These are phyloP conservation scores for Ceratina japonica DNA, from an alignment of 1,140 invertebrate genomes.

Conservation along the genomic window DNA sequence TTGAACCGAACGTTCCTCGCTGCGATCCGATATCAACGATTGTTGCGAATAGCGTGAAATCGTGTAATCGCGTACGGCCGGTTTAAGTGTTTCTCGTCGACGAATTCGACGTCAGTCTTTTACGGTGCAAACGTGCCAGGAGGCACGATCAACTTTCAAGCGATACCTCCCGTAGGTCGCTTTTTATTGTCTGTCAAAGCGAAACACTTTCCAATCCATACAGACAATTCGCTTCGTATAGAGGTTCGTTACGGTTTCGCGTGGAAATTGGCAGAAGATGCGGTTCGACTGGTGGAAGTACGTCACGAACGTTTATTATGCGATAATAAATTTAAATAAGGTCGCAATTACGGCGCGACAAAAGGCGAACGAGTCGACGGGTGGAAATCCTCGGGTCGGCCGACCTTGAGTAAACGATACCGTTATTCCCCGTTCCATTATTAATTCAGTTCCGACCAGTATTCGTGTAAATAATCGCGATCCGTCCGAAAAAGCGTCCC, in stretches of 20 bases:
- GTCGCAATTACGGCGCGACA: conserved; percentile 34
- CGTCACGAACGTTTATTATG: not conserved
- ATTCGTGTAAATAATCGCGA: conserved; percentile 36
- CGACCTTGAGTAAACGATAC: conserved; percentile 14
- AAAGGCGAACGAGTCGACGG: conserved; percentile 11
- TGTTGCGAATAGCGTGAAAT: no score
- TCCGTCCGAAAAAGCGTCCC: not conserved
- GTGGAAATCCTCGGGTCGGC: conserved; percentile 2
- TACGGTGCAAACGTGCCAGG: not conserved
- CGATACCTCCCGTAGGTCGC: not conserved
- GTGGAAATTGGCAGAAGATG: not conserved
- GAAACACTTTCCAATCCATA: not conserved
- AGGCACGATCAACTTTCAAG: not conserved
- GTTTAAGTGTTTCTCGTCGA: not conserved
- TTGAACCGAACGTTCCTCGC: not conserved
- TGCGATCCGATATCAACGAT: not conserved
- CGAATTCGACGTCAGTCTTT: not conserved
- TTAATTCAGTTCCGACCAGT: conserved; percentile 32
- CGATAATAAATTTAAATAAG: conserved; percentile 6
- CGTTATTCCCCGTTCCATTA: conserved; percentile 38
- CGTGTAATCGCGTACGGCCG: not conserved
- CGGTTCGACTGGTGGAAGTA: not conserved
- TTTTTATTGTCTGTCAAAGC: not conserved
- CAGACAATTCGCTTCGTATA: not conserved
- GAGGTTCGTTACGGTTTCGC: not conserved